phyloP scores from a whole-genome alignment of 2,113 vertebrate genomes.

The Bungarus multicinctus region DNA sequence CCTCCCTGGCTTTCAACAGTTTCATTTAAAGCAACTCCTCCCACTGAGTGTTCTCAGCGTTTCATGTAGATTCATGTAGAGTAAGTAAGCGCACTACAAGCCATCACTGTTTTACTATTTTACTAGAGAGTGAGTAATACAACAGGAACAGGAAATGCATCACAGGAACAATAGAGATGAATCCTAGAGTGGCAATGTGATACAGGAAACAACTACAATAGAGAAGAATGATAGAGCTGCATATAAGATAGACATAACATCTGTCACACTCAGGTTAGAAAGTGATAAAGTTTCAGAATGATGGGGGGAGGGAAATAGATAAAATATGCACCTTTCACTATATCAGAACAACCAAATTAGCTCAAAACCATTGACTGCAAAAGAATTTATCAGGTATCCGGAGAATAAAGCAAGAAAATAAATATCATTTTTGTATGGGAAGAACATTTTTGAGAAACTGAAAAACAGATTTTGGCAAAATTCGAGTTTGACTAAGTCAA shows the following conservation, averaged over 20 bases:
- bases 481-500: not conserved
- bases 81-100: too few relatives aligned
- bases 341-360: not conserved
- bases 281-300: not conserved
- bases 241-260: too few relatives aligned
- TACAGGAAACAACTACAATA: too few relatives aligned
- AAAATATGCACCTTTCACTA: not conserved
- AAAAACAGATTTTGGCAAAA: not conserved
- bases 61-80: too few relatives aligned
- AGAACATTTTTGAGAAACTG: not conserved
- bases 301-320: not conserved
- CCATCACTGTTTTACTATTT: too few relatives aligned
- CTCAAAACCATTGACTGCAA: not conserved
- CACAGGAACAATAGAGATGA: too few relatives aligned
- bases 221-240: too few relatives aligned
- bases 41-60: not conserved
- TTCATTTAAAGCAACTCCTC: not conserved
- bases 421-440: not conserved
- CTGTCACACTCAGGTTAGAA: not conserved
- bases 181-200: too few relatives aligned
- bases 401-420: not conserved
- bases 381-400: not conserved
- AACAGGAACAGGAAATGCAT: too few relatives aligned
- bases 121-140: too few relatives aligned
- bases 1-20: not conserved